These are phyloP conservation scores for Gymnoscelis rufifasciata DNA, from an alignment of 2,888 invertebrate genomes.

Conservation along the genomic window DNA sequence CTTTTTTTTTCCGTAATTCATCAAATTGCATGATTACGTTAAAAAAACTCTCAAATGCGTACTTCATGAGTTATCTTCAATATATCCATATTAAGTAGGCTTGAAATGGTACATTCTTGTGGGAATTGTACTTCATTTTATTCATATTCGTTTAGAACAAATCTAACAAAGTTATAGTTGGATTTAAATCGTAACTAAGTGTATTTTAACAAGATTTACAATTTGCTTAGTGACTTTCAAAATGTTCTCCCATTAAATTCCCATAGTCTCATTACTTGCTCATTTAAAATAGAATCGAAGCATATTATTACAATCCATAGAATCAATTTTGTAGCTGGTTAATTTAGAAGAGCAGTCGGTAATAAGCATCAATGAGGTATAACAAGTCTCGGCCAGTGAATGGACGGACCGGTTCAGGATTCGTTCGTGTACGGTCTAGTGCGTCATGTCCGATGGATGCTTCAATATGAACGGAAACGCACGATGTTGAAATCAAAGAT, in stretches of 20 bases:
- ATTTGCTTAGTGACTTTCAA: neutral
- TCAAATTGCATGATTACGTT: no score
- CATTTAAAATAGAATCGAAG: slow-evolving; percentile 20
- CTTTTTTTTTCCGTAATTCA: no score
- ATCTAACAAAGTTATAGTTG: no score
- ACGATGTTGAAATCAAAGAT: neutral
- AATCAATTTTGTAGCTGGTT: slow-evolving; percentile 24
- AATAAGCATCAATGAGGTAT: slow-evolving; percentile 29
- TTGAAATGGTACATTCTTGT: no score
- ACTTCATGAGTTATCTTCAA: no score
- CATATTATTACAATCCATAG: slow-evolving; percentile 24
- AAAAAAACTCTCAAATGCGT: no score
- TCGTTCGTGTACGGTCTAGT: slow-evolving; percentile 17
- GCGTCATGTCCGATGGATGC: slow-evolving; percentile 6
- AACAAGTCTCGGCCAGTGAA: slow-evolving; percentile 27
- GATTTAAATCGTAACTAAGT: no score
- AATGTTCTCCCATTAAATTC: neutral
- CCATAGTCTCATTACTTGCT: slow-evolving; percentile 5
- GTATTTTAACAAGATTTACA: neutral
- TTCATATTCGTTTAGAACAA: no score
- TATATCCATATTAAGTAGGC: no score
- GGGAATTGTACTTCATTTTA: no score
- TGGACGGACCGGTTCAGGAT: slow-evolving; percentile 27
- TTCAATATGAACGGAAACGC: neutral
- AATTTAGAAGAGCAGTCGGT: slow-evolving; percentile 24